Base-by-base conservation (phyloP, 2,113 vertebrate genomes). In the Typhlomys cinereus region DNA sequence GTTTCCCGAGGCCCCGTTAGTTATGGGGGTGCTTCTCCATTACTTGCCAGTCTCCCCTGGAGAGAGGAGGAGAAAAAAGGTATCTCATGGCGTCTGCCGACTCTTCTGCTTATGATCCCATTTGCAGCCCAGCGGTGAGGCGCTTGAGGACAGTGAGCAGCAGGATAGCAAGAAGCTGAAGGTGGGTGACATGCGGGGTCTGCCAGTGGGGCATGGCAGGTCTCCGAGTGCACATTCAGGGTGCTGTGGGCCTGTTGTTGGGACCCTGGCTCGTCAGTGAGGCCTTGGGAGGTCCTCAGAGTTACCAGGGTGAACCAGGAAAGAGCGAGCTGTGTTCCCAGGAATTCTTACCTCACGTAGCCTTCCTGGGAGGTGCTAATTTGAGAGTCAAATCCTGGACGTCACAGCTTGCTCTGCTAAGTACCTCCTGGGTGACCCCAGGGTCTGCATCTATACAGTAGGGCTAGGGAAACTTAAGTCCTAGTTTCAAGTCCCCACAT, bases 151-250 rank as follows among this genome's bases (percentile, higher is more conserved):
- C 61, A 98, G 98, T 27, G 97, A 96, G 94, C 70, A 69, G 48
- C 96, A 98, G 79, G 98, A 98, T 93, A 98, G 96, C 92, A 98
- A 97, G 97, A 98, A 93, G 92, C 97, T 99, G 88, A 98, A 99
- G 99, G 99, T 99, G 98, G 97, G 98, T 94, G 80, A 82, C 20
- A 2, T 57, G 54, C 86, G 52, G 86, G 27, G 52, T 52, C 87
- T 80, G 10, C 29, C 52, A 21, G 57, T 8, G 48, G 81, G 85
- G 62, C 62, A 85, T 25, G 3, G 25, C 54, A 64, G 85, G 69
- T 31, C 4, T 61, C 36, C n/a, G 1, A 4, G 36, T 61, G n/a
- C 39, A 67, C 36, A n/a, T 15, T 25, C 13, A 20, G 71, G 34
- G 36, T 11, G 13, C 78, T 78, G 11, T 50, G 89, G 34, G 3